phyloP scores from a whole-genome alignment of 2,888 invertebrate genomes.

The Habrosyne pyritoides region DNA sequence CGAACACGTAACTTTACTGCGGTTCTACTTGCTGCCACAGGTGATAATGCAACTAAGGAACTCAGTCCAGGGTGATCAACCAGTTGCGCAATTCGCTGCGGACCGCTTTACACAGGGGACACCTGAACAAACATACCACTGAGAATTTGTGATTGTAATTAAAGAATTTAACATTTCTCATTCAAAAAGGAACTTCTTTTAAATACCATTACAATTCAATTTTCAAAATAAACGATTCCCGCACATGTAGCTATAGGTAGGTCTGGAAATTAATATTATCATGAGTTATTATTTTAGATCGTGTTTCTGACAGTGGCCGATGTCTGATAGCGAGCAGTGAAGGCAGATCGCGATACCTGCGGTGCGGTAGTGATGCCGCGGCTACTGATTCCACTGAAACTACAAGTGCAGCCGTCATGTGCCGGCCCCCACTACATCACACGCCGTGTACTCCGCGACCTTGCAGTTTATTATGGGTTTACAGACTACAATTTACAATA shows the following conservation, averaged over 20 bases:
- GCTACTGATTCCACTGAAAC: slow-evolving; percentile 52
- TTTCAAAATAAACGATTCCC: background rate
- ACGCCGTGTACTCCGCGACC: slow-evolving; percentile 57
- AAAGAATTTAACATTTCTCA: slow-evolving; percentile 12
- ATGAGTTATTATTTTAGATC: background rate
- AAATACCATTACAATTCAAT: background rate
- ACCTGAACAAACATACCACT: slow-evolving; percentile 60
- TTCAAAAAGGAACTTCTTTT: background rate
- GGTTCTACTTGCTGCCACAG: background rate
- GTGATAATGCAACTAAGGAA: slow-evolving; percentile 7
- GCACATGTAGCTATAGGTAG: no score
- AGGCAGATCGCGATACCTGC: slow-evolving; percentile 14
- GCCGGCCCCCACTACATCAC: slow-evolving; percentile 62
- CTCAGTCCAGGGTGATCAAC: slow-evolving; percentile 34
- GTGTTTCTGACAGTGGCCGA: background rate
- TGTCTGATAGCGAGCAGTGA: background rate
- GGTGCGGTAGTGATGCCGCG: slow-evolving; percentile 24
- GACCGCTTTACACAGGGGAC: slow-evolving; percentile 37
- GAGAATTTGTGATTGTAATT: slow-evolving; percentile 28
- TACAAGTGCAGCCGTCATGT: slow-evolving; percentile 60
- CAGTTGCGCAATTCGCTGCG: slow-evolving; percentile 45
- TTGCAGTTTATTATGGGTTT: slow-evolving; percentile 80
- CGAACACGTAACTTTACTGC: slow-evolving; percentile 13
- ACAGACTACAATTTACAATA: slow-evolving; percentile 80
- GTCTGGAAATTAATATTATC: no score